These are phyloP conservation scores for Pristionchus arcanus DNA, from an alignment of 2,888 invertebrate genomes.

Conservation along the genomic window DNA sequence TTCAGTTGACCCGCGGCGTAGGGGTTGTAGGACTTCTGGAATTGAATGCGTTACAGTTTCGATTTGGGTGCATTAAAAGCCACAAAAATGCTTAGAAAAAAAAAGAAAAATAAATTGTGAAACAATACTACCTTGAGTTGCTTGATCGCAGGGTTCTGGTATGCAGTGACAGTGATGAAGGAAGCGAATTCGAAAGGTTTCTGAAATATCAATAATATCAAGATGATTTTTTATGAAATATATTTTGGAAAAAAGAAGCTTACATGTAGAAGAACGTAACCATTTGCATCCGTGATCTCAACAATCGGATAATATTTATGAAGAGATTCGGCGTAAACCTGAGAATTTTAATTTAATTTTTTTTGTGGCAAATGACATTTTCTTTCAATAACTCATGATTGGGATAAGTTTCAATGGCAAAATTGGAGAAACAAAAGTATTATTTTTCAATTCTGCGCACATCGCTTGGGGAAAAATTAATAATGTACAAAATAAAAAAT, in stretches of 20 bases:
- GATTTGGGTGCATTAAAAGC: not conserved
- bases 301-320: conserved; percentile 40
- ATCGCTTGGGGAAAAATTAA: not conserved
- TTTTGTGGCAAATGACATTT: too few relatives aligned
- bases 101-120: too few relatives aligned
- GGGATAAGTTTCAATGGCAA: not conserved
- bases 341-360: not conserved
- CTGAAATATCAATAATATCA: too few relatives aligned
- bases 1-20: not conserved
- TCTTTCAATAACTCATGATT: too few relatives aligned
- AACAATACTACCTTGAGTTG: conserved; percentile 16
- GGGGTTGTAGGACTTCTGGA: not conserved
- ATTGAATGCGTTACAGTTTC: not conserved
- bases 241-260: not conserved
- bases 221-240: not conserved
- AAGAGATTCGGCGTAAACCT: conserved; percentile 43
- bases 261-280: not conserved
- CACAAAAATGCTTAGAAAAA: too few relatives aligned
- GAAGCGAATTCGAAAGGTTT: not conserved
- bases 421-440: not conserved
- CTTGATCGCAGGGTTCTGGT: conserved; percentile 10
- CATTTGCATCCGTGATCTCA: not conserved
- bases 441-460: not conserved
- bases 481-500: not conserved
- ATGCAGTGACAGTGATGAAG: conserved; percentile 40